phyloP scores from a whole-genome alignment of 1,140 invertebrate genomes.

The Heliconius hermathena region DNA sequence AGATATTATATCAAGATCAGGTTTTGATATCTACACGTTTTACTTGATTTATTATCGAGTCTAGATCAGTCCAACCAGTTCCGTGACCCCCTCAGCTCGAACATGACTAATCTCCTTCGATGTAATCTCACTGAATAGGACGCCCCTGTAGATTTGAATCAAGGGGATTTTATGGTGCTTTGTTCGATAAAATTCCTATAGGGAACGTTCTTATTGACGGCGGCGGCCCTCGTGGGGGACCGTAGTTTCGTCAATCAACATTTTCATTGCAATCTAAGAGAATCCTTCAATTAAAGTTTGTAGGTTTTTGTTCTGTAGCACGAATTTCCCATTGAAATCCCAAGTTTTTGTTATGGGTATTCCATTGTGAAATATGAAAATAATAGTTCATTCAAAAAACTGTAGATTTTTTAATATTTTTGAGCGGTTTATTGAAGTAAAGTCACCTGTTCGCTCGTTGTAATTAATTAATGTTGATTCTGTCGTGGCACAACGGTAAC shows the following conservation, averaged over 20 bases:
- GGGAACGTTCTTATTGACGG: conserved; percentile 32
- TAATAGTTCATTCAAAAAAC: conserved; percentile 10
- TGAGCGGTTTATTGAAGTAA: conserved; percentile 5
- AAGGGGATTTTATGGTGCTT: conserved; percentile 40
- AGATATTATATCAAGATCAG: not conserved
- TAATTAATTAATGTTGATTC: not conserved
- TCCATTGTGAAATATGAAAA: not conserved
- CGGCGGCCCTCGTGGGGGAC: conserved; percentile 24
- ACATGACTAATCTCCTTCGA: conserved; percentile 32
- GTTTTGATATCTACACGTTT: not conserved
- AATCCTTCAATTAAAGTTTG: conserved; percentile 35
- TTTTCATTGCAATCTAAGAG: conserved; percentile 31
- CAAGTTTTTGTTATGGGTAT: not conserved
- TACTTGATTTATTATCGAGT: not conserved
- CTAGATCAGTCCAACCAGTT: conserved; percentile 5
- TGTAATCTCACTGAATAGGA: conserved; percentile 37
- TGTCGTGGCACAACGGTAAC: not conserved
- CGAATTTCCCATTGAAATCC: conserved; percentile 25
- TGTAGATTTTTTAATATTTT: not conserved
- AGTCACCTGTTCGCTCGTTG: not conserved
- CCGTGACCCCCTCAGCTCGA: conserved; percentile 8
- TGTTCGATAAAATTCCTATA: conserved; percentile 38
- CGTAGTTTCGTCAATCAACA: conserved; percentile 33
- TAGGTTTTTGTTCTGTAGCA: conserved; percentile 28
- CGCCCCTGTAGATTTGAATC: conserved; percentile 39